Percentiles rank a stretch among this genome's conserved stretches.
These are phyloP conservation scores for Rhabdomys dilectus DNA, from an alignment of 2,113 vertebrate species.

Conservation along the genomic window DNA sequence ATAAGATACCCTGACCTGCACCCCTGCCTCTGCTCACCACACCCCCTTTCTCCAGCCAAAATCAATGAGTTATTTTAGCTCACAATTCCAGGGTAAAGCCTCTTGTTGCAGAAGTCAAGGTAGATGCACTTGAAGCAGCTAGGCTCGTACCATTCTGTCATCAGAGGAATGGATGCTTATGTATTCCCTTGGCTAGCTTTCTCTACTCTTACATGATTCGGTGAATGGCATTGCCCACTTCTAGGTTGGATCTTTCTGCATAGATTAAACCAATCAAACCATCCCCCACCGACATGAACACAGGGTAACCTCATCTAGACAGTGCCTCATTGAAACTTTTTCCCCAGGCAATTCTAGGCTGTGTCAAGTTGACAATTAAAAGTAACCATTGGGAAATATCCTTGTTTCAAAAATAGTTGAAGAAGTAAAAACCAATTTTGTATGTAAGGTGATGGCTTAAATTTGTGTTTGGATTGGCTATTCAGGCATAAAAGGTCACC, in stretches of 20 bases:
- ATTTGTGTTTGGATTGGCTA: not conserved
- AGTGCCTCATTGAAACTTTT: not conserved
- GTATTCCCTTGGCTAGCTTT: rapidly evolving
- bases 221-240: no score
- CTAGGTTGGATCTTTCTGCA: not conserved
- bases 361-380: not conserved
- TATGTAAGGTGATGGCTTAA: not conserved
- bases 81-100: not conserved
- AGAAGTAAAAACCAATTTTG: not conserved
- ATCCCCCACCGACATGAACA: no score
- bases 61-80: not conserved
- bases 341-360: not conserved
- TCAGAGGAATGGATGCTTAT: not conserved
- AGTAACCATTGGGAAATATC: not conserved
- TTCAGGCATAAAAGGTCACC: not conserved
- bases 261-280: not conserved
- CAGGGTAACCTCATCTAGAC: not conserved
- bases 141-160: not conserved
- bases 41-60: not conserved
- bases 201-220: not conserved
- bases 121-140: no score
- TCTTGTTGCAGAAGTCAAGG: not conserved
- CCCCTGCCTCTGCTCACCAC: not conserved
- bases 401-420: not conserved
- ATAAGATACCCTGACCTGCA: not conserved